These are phyloP conservation scores for Oncorhynchus gorbuscha DNA, from an alignment of 2,113 vertebrate species.

Conservation along the genomic window DNA sequence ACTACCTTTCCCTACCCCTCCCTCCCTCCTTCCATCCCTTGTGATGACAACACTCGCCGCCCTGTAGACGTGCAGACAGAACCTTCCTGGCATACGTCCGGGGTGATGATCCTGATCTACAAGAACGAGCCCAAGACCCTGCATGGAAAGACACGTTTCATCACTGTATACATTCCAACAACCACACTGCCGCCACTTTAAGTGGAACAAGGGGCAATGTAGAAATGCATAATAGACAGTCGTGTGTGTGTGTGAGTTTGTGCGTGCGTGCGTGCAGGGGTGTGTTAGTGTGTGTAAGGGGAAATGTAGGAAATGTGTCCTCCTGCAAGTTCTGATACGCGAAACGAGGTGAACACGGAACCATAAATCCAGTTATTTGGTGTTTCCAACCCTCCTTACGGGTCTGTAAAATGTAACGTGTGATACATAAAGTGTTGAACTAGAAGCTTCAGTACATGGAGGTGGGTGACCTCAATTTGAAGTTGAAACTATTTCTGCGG, in stretches of 20 bases:
- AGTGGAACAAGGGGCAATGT: slow-evolving; percentile 12
- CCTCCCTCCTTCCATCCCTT: background rate
- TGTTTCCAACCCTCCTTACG: slow-evolving; percentile 24
- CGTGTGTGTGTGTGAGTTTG: too few relatives aligned
- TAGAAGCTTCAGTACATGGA: slow-evolving; percentile 4
- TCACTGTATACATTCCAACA: slow-evolving; percentile 33
- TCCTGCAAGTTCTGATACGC: slow-evolving; percentile 33
- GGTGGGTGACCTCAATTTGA: slow-evolving; percentile 44
- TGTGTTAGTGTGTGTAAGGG: too few relatives aligned
- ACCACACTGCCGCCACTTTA: too few relatives aligned
- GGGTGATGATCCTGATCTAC: slow-evolving; percentile 47
- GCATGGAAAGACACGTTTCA: slow-evolving; percentile 47
- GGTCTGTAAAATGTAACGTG: slow-evolving; percentile 51
- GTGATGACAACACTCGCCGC: slow-evolving; percentile 30
- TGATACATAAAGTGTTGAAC: slow-evolving; percentile 7
- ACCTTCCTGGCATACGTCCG: slow-evolving; percentile 49
- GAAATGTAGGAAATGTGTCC: slow-evolving; percentile 19
- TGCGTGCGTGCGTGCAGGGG: too few relatives aligned
- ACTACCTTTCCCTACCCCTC: slow-evolving; percentile 38
- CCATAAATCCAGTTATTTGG: slow-evolving; percentile 59
- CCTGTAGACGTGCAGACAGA: slow-evolving; percentile 65
- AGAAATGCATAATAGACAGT: background rate
- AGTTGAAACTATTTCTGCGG: slow-evolving; percentile 48
- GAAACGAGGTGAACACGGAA: background rate
- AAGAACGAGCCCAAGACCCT: slow-evolving; percentile 37